A percentile compares a stretch with the other conserved stretches of the same genome.
These are phyloP conservation scores for Caranx melampygus DNA, from an alignment of 2,113 vertebrate species.

Conservation along the genomic window DNA sequence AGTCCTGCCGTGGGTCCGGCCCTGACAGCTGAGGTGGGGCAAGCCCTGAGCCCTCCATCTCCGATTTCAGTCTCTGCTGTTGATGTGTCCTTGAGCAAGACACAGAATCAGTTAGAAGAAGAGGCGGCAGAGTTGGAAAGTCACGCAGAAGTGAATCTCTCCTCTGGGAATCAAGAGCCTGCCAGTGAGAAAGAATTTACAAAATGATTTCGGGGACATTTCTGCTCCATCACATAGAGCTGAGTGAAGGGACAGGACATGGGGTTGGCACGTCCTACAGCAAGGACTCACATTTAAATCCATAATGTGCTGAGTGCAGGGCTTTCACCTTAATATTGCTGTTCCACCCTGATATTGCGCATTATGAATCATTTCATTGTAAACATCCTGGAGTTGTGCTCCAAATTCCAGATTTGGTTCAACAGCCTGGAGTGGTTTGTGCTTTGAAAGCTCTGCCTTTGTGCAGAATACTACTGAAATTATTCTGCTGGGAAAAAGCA, in stretches of 20 bases:
- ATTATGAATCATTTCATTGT: conserved; percentile 56
- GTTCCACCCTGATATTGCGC: conserved; percentile 31
- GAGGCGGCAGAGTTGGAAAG: conserved; percentile 25
- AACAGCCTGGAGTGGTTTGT: conserved; percentile 48
- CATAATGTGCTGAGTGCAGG: conserved; percentile 35
- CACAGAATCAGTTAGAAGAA: conserved; percentile 7
- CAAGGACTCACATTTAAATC: conserved; percentile 55
- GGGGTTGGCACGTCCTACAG: conserved; percentile 37
- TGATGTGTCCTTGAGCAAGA: conserved; percentile 41
- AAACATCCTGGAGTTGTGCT: conserved; percentile 54
- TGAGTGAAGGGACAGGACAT: conserved; percentile 9
- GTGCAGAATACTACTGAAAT: conserved; percentile 45
- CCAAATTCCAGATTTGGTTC: conserved; percentile 51
- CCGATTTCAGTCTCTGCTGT: neutral
- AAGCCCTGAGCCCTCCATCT: no score
- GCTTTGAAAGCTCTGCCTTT: conserved; percentile 36
- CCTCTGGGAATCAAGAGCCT: conserved; percentile 30
- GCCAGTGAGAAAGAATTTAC: conserved; percentile 17
- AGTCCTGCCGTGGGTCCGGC: no score
- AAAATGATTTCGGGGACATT: conserved; percentile 32
- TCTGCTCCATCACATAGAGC: conserved; percentile 25
- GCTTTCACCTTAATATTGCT: conserved; percentile 28
- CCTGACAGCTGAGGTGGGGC: no score
- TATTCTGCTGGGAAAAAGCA: conserved; percentile 31
- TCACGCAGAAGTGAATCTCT: conserved; percentile 52